Conservation (phyloP, 2,888 invertebrate genomes). For the Hydrotaea diabolus region DNA sequence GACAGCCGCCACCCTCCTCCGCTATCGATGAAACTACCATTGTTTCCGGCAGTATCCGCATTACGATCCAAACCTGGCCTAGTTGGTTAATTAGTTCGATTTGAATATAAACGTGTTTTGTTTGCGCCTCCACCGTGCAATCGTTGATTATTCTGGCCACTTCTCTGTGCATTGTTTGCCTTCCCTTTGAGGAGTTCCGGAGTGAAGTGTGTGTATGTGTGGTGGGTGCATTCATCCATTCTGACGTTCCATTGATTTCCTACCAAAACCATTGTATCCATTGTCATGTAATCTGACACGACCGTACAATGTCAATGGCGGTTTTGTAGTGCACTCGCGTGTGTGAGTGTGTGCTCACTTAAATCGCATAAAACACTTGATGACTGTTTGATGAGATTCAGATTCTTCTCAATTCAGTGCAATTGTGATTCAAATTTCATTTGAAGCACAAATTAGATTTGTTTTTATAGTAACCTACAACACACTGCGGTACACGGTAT, state of each 20-base stretch:
- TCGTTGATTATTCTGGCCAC: too few relatives aligned
- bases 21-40: too few relatives aligned
- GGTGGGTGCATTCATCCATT: neutral
- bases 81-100: neutral
- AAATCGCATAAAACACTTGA: neutral
- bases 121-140: neutral
- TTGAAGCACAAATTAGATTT: neutral
- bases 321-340: slow-evolving; percentile 26
- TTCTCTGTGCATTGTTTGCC: neutral
- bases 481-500: too few relatives aligned
- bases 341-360: neutral
- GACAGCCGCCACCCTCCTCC: too few relatives aligned
- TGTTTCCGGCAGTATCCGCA: too few relatives aligned
- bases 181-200: neutral
- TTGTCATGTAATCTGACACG: slow-evolving; percentile 42
- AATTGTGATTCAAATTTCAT: slow-evolving; percentile 7
- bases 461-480: too few relatives aligned
- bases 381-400: neutral
- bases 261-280: neutral
- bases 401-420: neutral
- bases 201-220: neutral
- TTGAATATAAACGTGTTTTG: neutral
- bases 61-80: too few relatives aligned
- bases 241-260: neutral
- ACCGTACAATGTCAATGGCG: slow-evolving; percentile 51